Conservation (phyloP, 2,888 invertebrate genomes). For the Oeneis ivallda region DNA sequence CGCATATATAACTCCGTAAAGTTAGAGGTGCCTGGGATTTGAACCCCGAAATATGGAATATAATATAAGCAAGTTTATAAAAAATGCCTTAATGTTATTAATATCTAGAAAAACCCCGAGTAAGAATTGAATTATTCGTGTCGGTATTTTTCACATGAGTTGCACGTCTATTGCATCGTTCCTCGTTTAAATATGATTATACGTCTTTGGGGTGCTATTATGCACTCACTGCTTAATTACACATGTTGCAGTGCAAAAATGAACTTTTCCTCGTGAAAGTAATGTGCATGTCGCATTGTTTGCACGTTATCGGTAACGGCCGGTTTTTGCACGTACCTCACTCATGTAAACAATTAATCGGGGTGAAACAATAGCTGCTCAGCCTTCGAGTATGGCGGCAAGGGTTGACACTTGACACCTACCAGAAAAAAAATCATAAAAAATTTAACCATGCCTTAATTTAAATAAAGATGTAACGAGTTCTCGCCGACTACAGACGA, state of each 20-base stretch:
- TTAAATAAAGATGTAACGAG: too few relatives aligned
- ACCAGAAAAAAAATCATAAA: too few relatives aligned
- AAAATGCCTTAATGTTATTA: too few relatives aligned
- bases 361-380: constrained; percentile 25
- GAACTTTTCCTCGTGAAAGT: constrained; percentile 34
- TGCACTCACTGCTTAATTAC: constrained; percentile 16
- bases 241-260: constrained; percentile 22
- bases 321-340: constrained; percentile 29
- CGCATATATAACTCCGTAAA: too few relatives aligned
- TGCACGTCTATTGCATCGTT: not conserved
- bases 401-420: not conserved
- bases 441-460: too few relatives aligned
- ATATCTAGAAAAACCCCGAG: too few relatives aligned
- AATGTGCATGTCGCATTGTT: constrained; percentile 27
- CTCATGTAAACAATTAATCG: constrained; percentile 29
- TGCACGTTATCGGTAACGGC: constrained; percentile 24
- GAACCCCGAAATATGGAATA: too few relatives aligned
- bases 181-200: not conserved
- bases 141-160: not conserved
- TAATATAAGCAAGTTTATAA: too few relatives aligned
- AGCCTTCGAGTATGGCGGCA: not conserved
- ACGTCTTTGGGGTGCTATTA: not conserved
- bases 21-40: too few relatives aligned
- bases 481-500: too few relatives aligned
- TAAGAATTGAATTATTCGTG: too few relatives aligned